phyloP scores from a whole-genome alignment of 2,888 invertebrate genomes.

The Teleogryllus oceanicus region DNA sequence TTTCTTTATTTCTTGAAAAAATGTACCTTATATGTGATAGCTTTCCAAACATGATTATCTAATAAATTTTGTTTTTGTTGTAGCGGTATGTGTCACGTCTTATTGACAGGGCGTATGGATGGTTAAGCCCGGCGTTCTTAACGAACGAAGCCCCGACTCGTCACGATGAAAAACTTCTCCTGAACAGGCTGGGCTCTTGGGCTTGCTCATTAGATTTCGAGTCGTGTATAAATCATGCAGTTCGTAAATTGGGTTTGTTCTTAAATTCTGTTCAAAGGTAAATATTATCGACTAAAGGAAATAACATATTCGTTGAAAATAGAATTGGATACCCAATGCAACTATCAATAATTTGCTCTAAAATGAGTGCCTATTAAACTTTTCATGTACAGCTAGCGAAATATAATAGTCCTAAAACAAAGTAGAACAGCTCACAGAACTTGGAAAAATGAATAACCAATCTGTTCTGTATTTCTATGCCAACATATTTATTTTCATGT shows the following conservation, averaged over 20 bases:
- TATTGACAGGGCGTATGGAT: neutral
- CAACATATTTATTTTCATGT: too few relatives aligned
- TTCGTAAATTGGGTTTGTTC: neutral
- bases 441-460: too few relatives aligned
- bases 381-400: too few relatives aligned
- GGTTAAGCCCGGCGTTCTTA: neutral
- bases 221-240: neutral
- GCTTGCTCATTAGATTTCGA: neutral
- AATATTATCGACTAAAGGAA: too few relatives aligned
- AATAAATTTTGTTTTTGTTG: neutral
- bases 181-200: neutral
- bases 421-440: neutral
- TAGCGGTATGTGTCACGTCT: neutral
- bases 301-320: too few relatives aligned
- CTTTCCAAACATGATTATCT: neutral
- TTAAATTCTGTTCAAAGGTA: too few relatives aligned
- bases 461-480: too few relatives aligned
- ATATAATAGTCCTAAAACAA: neutral
- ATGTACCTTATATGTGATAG: too few relatives aligned
- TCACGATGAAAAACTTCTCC: neutral
- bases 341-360: too few relatives aligned
- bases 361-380: neutral
- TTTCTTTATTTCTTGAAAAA: too few relatives aligned
- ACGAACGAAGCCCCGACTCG: neutral
- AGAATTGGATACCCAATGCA: too few relatives aligned